Evolutionary conservation across 2,113 vertebrate genomes (phyloP).

Genomic region (Pseudopodoces humilis): DNA sequence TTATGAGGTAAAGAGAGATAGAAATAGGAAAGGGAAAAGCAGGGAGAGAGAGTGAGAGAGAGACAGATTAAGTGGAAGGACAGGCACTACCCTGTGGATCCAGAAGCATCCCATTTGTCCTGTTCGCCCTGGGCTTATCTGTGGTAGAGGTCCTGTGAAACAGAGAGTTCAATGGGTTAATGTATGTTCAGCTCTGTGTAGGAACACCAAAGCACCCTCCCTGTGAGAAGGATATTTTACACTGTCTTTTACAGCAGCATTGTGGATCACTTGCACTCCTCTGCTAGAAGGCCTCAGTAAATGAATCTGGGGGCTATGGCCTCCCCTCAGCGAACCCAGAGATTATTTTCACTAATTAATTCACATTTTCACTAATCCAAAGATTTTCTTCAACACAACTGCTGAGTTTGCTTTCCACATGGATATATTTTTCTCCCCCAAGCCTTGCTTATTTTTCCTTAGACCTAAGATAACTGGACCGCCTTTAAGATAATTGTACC

Average conservation of each 20-base stretch:
- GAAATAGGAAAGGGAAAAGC: not conserved
- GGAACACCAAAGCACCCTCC: not conserved
- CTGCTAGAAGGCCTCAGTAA: not conserved
- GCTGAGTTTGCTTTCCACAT: not conserved
- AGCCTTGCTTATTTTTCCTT: not conserved
- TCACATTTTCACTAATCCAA: too few species aligned
- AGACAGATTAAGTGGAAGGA: not conserved
- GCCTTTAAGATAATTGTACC: not conserved
- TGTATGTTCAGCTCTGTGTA: not conserved
- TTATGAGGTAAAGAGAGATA: not conserved
- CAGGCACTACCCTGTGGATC: too few species aligned
- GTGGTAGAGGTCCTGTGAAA: too few species aligned
- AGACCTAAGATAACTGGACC: not conserved
- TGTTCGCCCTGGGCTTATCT: not conserved
- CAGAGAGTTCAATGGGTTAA: not conserved
- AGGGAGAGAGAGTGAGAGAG: not conserved
- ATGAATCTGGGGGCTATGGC: not conserved
- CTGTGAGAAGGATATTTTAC: not conserved
- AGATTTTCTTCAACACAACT: not conserved
- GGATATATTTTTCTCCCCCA: not conserved
- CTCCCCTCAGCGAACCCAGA: not conserved
- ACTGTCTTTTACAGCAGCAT: not conserved
- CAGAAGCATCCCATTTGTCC: not conserved
- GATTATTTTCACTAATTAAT: too few species aligned
- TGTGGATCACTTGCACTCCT: not conserved